Evolutionary conservation across 2,888 invertebrate genomes (phyloP).

Genomic region (Mechanitis messenoides): DNA sequence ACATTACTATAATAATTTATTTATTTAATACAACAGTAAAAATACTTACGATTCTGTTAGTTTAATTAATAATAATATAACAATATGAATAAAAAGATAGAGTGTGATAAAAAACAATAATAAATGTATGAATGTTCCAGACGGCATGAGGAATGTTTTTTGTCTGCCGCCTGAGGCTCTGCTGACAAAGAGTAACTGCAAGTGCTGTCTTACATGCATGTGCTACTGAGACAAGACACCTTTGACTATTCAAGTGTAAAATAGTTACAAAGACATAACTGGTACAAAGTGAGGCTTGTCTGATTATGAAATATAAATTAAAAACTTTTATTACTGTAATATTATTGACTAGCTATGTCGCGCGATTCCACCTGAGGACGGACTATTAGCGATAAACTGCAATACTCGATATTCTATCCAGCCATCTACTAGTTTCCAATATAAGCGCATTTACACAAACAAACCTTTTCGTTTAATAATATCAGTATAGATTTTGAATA

Average conservation of each 20-base stretch:
- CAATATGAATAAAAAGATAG: background rate
- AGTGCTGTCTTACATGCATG: constrained; percentile 15
- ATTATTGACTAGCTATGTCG: too few relatives aligned
- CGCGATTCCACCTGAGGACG: too few relatives aligned
- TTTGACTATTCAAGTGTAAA: constrained; percentile 1
- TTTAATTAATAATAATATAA: too few relatives aligned
- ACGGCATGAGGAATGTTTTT: constrained; percentile 28
- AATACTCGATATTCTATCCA: too few relatives aligned
- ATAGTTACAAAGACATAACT: constrained; percentile 1
- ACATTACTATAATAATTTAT: too few relatives aligned
- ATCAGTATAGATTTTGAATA: too few relatives aligned
- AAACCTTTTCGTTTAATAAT: too few relatives aligned
- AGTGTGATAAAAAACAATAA: constrained; percentile 15
- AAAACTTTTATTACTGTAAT: background rate
- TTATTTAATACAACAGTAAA: background rate
- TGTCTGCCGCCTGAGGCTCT: constrained; percentile 29
- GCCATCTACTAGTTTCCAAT: too few relatives aligned
- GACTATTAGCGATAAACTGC: too few relatives aligned
- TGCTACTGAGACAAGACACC: constrained; percentile 3
- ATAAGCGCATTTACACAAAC: too few relatives aligned
- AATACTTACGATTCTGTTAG: background rate
- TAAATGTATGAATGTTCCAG: constrained; percentile 26
- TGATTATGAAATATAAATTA: background rate
- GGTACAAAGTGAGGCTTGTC: background rate
- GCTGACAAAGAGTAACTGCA: constrained; percentile 35